Conservation (phyloP, 2,113 vertebrate genomes). For the Paedocypris sp. region DNA sequence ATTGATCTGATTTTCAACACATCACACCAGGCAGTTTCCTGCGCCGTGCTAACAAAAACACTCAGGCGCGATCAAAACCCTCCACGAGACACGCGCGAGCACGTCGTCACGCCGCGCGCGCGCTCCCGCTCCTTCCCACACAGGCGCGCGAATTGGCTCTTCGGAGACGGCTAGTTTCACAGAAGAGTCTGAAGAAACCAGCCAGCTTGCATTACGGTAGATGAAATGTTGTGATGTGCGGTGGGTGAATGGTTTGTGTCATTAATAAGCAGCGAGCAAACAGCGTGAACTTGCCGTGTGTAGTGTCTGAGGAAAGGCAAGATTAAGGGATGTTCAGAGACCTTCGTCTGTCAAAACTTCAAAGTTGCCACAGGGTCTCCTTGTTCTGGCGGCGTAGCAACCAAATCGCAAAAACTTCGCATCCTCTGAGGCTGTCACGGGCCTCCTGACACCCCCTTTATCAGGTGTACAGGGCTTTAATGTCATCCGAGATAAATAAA, state of each 20-base stretch:
- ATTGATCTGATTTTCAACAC: slow-evolving; percentile 56
- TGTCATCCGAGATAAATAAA: slow-evolving; percentile 63
- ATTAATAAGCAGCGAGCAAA: slow-evolving; percentile 51
- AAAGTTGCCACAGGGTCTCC: slow-evolving; percentile 59
- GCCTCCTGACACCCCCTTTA: slow-evolving; percentile 63
- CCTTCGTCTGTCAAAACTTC: slow-evolving; percentile 67
- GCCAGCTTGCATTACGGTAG: slow-evolving; percentile 57
- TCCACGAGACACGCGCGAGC: slow-evolving; percentile 37
- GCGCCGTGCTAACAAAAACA: slow-evolving; percentile 52
- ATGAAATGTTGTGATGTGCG: slow-evolving; percentile 64
- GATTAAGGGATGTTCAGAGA: slow-evolving; percentile 68
- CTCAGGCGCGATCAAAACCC: slow-evolving; percentile 58
- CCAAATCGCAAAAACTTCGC: slow-evolving; percentile 62
- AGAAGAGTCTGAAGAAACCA: slow-evolving; percentile 56
- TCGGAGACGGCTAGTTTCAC: slow-evolving; percentile 35
- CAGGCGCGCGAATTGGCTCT: neutral
- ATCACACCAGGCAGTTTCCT: slow-evolving; percentile 57
- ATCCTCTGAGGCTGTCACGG: slow-evolving; percentile 62
- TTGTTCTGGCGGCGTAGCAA: slow-evolving; percentile 57
- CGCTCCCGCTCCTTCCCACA: slow-evolving; percentile 41
- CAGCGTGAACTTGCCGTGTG: slow-evolving; percentile 43
- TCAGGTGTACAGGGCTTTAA: slow-evolving; percentile 61
- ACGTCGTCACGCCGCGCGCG: slow-evolving; percentile 45
- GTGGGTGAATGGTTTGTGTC: slow-evolving; percentile 67
- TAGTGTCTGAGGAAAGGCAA: slow-evolving; percentile 49